A percentile compares a stretch with the other conserved stretches of the same genome.
phyloP scores from a whole-genome alignment of 2,888 invertebrate genomes.

The Timema cristinae region DNA sequence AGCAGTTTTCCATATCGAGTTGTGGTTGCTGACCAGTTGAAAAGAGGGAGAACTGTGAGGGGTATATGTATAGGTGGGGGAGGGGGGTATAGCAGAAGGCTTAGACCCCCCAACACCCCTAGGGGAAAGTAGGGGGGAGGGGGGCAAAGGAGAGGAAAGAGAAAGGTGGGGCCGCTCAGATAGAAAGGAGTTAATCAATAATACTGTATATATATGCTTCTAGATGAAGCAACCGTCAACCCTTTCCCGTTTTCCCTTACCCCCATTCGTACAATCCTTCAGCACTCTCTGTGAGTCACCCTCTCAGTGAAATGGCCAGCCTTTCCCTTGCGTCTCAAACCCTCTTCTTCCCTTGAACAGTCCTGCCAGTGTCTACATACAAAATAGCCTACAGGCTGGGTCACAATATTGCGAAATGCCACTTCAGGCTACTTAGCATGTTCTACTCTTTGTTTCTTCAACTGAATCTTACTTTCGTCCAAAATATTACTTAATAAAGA shows the following conservation, averaged over 20 bases:
- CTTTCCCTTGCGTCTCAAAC: neutral
- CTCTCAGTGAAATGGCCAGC: conserved; percentile 12
- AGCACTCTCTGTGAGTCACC: conserved; percentile 19
- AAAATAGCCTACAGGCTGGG: conserved; percentile 17
- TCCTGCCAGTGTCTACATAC: conserved; percentile 14
- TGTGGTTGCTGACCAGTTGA: conserved; percentile 9
- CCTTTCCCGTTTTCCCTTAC: conserved; percentile 12
- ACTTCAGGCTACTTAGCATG: neutral
- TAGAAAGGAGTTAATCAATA: conserved; percentile 26
- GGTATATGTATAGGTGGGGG: too few relatives aligned
- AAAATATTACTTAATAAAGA: too few relatives aligned
- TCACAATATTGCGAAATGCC: conserved; percentile 16
- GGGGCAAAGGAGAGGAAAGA: conserved; percentile 26
- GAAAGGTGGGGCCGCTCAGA: conserved; percentile 26
- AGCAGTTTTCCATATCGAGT: too few relatives aligned
- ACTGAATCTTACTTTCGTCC: too few relatives aligned
- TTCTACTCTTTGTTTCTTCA: too few relatives aligned
- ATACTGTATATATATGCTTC: conserved; percentile 24
- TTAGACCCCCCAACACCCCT: too few relatives aligned
- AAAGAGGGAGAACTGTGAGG: neutral
- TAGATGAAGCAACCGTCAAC: conserved; percentile 27
- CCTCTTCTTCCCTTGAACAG: neutral
- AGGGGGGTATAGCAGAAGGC: too few relatives aligned
- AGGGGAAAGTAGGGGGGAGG: conserved; percentile 18
- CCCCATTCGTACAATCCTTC: conserved; percentile 21